These are phyloP conservation scores for Brachymystax lenok DNA, from an alignment of 2,797 vertebrate species.

Conservation along the genomic window DNA sequence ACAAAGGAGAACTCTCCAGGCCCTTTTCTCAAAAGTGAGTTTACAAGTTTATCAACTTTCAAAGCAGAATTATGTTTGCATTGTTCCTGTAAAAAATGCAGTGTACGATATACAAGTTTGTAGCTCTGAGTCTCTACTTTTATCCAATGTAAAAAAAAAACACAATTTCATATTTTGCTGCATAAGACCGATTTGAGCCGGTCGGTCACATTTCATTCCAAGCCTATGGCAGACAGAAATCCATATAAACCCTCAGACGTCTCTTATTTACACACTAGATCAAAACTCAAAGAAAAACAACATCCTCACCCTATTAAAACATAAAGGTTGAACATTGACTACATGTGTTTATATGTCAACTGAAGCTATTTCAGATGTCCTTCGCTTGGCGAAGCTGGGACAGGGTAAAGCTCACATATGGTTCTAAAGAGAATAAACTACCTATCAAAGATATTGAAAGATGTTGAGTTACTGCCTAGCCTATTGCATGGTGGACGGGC, in stretches of 20 bases:
- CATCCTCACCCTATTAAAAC: slow-evolving; percentile 3
- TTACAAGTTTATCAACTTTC: no score
- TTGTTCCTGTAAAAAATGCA: no score
- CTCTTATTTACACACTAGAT: not conserved
- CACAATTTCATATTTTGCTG: no score
- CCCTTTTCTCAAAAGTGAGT: no score
- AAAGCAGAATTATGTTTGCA: no score
- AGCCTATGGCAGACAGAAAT: not conserved
- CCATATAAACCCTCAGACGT: not conserved
- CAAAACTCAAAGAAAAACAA: not conserved
- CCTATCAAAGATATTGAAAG: not conserved
- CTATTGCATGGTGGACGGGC: slow-evolving; percentile 2
- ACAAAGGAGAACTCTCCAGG: no score
- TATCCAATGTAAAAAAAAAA: no score
- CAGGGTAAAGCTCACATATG: not conserved
- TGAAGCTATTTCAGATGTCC: not conserved
- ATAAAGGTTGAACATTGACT: not conserved
- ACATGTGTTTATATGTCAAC: not conserved
- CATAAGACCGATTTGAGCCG: not conserved
- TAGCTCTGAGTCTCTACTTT: no score
- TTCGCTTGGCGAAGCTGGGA: not conserved
- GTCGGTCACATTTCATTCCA: not conserved
- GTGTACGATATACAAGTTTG: no score
- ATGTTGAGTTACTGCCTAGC: slow-evolving; percentile 12
- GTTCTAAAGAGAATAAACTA: slow-evolving; percentile 2